phyloP scores from a whole-genome alignment of 2,113 vertebrate genomes.

The Pipra filicauda region DNA sequence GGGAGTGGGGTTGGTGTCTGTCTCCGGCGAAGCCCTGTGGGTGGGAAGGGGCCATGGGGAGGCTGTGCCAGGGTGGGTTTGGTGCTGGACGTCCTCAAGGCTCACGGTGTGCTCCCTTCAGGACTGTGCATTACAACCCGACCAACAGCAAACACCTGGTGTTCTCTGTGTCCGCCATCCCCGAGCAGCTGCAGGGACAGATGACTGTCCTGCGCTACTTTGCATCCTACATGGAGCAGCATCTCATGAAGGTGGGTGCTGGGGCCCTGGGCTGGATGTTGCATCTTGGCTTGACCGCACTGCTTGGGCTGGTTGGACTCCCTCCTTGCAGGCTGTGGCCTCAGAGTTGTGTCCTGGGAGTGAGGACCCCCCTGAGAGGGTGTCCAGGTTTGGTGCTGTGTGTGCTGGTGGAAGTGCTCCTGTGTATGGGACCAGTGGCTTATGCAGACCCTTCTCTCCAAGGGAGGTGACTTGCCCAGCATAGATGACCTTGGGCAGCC shows the following conservation, averaged over 20 bases:
- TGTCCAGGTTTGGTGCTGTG: neutral
- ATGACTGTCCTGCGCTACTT: conserved; percentile 90
- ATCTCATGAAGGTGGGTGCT: conserved; percentile 90
- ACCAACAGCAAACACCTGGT: conserved; percentile 91
- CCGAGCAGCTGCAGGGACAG: conserved; percentile 88
- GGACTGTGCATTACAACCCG: conserved; percentile 91
- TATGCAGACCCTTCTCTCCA: neutral
- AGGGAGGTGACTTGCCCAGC: conserved; percentile 92
- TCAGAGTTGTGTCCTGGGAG: neutral
- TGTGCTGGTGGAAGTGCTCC: neutral
- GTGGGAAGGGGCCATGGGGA: neutral
- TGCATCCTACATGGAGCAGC: conserved; percentile 95
- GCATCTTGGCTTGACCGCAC: neutral
- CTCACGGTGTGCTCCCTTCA: conserved; percentile 27
- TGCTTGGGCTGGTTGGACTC: neutral
- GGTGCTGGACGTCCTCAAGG: neutral
- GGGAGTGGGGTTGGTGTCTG: neutral
- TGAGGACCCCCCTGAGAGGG: neutral
- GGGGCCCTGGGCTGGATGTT: neutral
- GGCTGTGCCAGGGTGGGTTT: neutral
- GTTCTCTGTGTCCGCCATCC: conserved; percentile 82
- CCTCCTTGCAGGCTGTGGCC: neutral
- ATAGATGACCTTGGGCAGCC: conserved; percentile 75
- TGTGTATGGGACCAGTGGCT: neutral
- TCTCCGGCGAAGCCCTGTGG: neutral